Evolutionary conservation across 2,797 vertebrate genomes (phyloP).

Genomic region (Urophycis tenuis): DNA sequence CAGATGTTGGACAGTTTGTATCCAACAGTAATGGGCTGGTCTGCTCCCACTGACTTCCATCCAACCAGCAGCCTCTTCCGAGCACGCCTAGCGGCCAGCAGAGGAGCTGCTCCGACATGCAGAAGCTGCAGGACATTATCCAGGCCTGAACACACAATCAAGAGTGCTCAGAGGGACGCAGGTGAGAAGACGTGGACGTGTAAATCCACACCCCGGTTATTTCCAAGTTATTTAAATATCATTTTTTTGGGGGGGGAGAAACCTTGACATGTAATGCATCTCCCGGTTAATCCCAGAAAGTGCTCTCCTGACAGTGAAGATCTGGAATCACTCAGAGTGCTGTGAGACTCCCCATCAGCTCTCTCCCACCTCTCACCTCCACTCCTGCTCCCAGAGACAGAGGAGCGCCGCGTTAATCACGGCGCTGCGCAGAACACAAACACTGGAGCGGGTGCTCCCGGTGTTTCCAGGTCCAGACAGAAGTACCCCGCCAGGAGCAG

Average conservation of each 20-base stretch:
- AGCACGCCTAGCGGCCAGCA: background rate
- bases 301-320: slow-evolving; percentile 17
- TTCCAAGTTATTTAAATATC: background rate
- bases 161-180: background rate
- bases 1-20: too few species aligned
- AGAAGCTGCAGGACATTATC: background rate
- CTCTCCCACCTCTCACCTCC: too few species aligned
- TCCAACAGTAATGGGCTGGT: too few species aligned
- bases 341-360: background rate
- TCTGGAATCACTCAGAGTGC: slow-evolving; percentile 47
- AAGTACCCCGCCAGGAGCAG: background rate
- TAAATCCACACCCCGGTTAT: background rate
- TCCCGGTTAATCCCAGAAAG: background rate
- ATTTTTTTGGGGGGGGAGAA: background rate
- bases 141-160: background rate
- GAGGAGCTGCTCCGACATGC: background rate
- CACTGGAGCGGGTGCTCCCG: background rate
- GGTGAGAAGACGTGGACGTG: background rate
- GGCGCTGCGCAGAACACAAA: background rate
- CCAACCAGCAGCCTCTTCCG: too few species aligned
- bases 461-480: slow-evolving; percentile 11
- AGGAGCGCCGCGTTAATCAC: background rate
- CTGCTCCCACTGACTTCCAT: too few species aligned
- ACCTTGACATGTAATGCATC: slow-evolving; percentile 1
- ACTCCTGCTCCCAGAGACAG: background rate